A percentile compares a stretch with the other conserved stretches of the same genome.
Conservation (phyloP, 1,140 invertebrate species). For the Zeugodacus cucurbitae region DNA sequence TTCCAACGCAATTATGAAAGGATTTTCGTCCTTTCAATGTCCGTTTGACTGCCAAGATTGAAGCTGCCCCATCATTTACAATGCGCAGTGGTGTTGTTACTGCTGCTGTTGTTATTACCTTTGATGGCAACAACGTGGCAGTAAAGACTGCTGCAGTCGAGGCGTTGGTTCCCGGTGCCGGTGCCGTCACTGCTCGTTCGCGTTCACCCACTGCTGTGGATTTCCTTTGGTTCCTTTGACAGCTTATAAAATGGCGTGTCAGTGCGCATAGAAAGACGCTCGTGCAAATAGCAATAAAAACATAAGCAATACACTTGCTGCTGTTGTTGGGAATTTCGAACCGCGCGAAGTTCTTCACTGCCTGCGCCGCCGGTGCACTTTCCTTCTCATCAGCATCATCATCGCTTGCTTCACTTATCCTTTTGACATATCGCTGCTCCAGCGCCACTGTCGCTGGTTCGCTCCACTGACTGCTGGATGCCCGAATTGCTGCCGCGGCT, state of each 20-base stretch:
- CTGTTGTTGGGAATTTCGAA: neutral
- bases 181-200: neutral
- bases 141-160: neutral
- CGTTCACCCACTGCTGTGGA: neutral
- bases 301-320: neutral
- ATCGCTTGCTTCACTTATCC: slow-evolving; percentile 9
- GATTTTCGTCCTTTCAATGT: slow-evolving; percentile 32
- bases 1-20: slow-evolving; percentile 35
- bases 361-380: neutral
- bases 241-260: slow-evolving; percentile 42
- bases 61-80: neutral
- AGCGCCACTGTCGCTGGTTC: neutral
- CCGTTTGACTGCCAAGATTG: slow-evolving; percentile 17
- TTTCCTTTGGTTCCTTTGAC: slow-evolving; percentile 4
- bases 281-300: neutral
- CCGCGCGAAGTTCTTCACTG: neutral
- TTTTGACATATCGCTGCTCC: neutral
- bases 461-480: neutral
- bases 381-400: neutral
- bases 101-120: neutral
- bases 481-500: neutral
- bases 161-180: neutral
- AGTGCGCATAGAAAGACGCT: slow-evolving; percentile 1
- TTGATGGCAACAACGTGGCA: neutral
- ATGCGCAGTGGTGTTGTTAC: neutral